phyloP scores from a whole-genome alignment of 2,113 vertebrate genomes.

The Acrocephalus arundinaceus region DNA sequence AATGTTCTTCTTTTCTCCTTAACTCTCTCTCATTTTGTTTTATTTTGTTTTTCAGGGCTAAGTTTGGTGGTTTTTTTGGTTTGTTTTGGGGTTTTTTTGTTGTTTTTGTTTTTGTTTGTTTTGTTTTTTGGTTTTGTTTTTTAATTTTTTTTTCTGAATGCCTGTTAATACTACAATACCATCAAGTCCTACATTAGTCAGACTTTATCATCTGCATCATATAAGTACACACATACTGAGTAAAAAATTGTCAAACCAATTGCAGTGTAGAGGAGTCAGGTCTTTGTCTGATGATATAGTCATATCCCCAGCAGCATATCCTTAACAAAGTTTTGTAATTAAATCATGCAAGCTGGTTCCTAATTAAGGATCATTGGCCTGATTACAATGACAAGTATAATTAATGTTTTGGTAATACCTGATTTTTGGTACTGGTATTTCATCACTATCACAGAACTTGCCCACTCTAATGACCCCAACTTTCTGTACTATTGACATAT shows the following conservation, averaged over 20 bases:
- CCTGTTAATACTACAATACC: background rate
- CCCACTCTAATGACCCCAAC: background rate
- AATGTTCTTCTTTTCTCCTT: background rate
- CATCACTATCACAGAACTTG: background rate
- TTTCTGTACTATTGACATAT: background rate
- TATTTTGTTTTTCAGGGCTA: background rate
- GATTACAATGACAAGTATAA: background rate
- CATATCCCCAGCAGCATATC: background rate
- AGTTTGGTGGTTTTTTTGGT: background rate
- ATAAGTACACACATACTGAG: background rate
- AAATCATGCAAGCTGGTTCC: background rate
- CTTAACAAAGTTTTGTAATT: background rate
- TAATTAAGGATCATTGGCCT: background rate
- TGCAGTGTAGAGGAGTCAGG: background rate
- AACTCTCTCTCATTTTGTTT: background rate
- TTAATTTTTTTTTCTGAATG: background rate
- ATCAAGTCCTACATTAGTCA: background rate
- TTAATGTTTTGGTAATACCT: background rate
- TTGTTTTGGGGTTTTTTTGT: background rate
- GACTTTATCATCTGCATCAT: background rate
- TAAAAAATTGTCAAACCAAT: background rate
- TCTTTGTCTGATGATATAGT: background rate
- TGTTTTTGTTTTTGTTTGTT: background rate
- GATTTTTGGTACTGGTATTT: background rate
- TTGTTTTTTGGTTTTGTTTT: background rate